These are phyloP conservation scores for Toxotes chatareus DNA, from an alignment of 2,113 vertebrate genomes.

Conservation along the genomic window DNA sequence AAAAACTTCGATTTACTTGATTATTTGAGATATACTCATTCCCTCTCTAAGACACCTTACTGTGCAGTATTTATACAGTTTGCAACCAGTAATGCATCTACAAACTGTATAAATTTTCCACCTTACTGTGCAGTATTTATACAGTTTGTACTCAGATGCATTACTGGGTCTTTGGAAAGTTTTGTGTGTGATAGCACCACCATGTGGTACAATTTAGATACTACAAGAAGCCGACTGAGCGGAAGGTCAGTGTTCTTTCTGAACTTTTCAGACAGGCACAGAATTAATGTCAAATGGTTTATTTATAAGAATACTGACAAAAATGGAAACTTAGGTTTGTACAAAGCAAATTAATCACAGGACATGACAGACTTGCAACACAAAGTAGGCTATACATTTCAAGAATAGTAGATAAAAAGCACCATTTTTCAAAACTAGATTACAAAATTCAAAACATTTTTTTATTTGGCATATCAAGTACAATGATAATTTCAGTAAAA, in stretches of 20 bases:
- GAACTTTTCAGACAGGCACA: neutral
- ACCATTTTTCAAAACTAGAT: slow-evolving; percentile 79
- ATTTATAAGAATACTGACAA: slow-evolving; percentile 78
- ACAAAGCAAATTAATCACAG: slow-evolving; percentile 75
- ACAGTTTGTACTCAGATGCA: neutral
- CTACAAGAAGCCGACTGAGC: neutral
- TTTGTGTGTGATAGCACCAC: neutral
- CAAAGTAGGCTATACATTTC: slow-evolving; percentile 75
- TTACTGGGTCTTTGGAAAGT: neutral
- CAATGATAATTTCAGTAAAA: slow-evolving; percentile 64
- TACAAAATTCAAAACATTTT: slow-evolving; percentile 69
- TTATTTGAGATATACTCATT: neutral
- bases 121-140: neutral
- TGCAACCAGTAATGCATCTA: too few relatives aligned
- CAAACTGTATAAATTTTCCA: too few relatives aligned
- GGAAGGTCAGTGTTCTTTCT: too few relatives aligned
- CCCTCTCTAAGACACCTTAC: neutral
- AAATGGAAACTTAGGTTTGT: slow-evolving; percentile 62
- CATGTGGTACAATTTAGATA: slow-evolving; percentile 4
- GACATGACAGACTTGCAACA: slow-evolving; percentile 65
- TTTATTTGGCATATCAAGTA: slow-evolving; percentile 79
- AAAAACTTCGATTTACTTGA: neutral
- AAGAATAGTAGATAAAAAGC: slow-evolving; percentile 80
- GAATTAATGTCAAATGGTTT: slow-evolving; percentile 67
- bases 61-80: neutral